Conservation (phyloP, 1,140 invertebrate species). For the Bombus confusus region DNA sequence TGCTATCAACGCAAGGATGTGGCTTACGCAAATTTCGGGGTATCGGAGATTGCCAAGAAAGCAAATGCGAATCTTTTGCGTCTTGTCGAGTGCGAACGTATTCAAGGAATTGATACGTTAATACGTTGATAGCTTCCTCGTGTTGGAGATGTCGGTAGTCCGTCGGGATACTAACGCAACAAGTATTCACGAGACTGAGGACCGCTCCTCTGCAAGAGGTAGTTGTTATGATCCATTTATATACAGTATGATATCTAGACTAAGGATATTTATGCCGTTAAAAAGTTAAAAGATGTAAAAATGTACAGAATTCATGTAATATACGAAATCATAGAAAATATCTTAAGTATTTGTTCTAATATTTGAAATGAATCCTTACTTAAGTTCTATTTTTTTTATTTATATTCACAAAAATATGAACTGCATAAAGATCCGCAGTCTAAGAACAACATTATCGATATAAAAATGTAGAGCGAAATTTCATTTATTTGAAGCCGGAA, state of each 20-base stretch:
- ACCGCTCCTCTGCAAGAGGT: constrained; percentile 63
- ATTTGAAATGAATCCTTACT: no score
- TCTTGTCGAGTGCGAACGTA: background rate
- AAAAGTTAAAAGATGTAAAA: background rate
- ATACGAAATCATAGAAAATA: no score
- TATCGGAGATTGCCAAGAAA: background rate
- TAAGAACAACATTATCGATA: background rate
- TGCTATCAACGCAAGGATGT: constrained; percentile 3
- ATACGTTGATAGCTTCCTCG: background rate
- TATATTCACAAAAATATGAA: background rate
- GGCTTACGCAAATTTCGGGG: background rate
- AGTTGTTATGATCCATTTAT: background rate
- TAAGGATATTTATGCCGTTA: background rate
- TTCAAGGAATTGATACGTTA: background rate
- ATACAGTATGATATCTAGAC: background rate
- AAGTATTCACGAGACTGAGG: constrained; percentile 67
- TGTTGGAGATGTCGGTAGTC: background rate
- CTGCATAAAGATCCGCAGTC: background rate
- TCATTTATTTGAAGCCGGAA: background rate
- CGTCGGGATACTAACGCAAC: constrained; percentile 61
- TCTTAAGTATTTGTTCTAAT: no score
- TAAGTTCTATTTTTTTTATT: background rate
- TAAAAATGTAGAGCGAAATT: background rate
- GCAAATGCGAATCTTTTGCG: background rate
- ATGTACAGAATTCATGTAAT: background rate